These are phyloP conservation scores for Lepidurus arcticus DNA, from an alignment of 1,140 invertebrate species.

Conservation along the genomic window DNA sequence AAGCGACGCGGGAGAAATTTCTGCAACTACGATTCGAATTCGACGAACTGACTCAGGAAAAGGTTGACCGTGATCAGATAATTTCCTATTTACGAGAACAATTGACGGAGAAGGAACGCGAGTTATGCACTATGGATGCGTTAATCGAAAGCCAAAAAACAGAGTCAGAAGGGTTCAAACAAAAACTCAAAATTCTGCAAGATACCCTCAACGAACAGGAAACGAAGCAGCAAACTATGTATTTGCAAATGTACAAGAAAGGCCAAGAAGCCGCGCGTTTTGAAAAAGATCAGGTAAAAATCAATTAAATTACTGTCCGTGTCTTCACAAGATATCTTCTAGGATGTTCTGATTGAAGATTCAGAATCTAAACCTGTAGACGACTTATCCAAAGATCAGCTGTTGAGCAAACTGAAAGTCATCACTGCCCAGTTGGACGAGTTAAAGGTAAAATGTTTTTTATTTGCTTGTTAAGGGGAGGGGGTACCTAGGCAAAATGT, in stretches of 20 bases:
- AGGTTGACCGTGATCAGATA: not conserved
- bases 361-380: not conserved
- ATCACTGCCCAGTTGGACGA: not conserved
- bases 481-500: not conserved
- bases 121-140: constrained; percentile 45
- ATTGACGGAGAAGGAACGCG: constrained; percentile 50
- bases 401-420: not conserved
- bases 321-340: not conserved
- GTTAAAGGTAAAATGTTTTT: not conserved
- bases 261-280: constrained; percentile 43
- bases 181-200: constrained; percentile 49
- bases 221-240: constrained; percentile 62
- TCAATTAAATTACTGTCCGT: not conserved
- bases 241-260: constrained; percentile 75
- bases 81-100: constrained; percentile 35
- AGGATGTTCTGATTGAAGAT: not conserved
- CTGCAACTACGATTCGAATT: not conserved
- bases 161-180: not conserved
- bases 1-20: not conserved
- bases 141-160: not conserved
- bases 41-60: not conserved
- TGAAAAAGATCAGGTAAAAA: not conserved
- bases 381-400: not conserved
- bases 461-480: not conserved
- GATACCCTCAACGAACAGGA: constrained; percentile 57